These are phyloP conservation scores for Diplazon laetatorius DNA, from an alignment of 2,888 invertebrate species.

Conservation along the genomic window DNA sequence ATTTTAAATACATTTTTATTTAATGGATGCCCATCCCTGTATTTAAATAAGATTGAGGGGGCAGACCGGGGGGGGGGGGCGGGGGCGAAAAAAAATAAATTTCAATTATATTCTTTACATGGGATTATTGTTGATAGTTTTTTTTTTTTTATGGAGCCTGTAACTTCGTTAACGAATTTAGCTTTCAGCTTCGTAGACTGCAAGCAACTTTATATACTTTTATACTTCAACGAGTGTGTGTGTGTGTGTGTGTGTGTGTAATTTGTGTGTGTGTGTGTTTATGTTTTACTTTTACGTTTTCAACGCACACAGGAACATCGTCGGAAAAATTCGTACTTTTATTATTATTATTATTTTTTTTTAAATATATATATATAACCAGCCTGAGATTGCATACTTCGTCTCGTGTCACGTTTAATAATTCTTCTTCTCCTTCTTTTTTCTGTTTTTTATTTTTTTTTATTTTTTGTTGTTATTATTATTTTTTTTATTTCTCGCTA, in stretches of 20 bases:
- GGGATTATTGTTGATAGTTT: slow-evolving; percentile 43
- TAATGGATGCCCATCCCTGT: no score
- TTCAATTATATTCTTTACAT: slow-evolving; percentile 55
- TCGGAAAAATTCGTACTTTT: slow-evolving; percentile 48
- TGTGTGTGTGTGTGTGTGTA: slow-evolving; percentile 19
- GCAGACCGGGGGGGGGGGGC: slow-evolving; percentile 35
- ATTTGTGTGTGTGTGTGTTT: background rate
- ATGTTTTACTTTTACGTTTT: slow-evolving; percentile 27
- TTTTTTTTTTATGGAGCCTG: slow-evolving; percentile 51
- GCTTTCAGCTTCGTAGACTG: slow-evolving; percentile 16
- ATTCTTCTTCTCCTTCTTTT: no score
- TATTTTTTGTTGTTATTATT: slow-evolving; percentile 15
- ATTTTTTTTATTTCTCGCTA: slow-evolving; percentile 14
- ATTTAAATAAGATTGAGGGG: no score
- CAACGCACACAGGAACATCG: slow-evolving; percentile 46
- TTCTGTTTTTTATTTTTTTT: slow-evolving; percentile 22
- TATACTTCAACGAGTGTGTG: slow-evolving; percentile 49
- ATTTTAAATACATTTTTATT: no score
- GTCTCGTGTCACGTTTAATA: slow-evolving; percentile 41
- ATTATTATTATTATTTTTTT: no score
- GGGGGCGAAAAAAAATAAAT: slow-evolving; percentile 36
- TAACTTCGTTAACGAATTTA: slow-evolving; percentile 58
- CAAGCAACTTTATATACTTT: slow-evolving; percentile 55
- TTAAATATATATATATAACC: slow-evolving; percentile 46
- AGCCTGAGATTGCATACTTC: slow-evolving; percentile 61